Conservation (phyloP, 1,140 invertebrate species). For the Galleria mellonella region DNA sequence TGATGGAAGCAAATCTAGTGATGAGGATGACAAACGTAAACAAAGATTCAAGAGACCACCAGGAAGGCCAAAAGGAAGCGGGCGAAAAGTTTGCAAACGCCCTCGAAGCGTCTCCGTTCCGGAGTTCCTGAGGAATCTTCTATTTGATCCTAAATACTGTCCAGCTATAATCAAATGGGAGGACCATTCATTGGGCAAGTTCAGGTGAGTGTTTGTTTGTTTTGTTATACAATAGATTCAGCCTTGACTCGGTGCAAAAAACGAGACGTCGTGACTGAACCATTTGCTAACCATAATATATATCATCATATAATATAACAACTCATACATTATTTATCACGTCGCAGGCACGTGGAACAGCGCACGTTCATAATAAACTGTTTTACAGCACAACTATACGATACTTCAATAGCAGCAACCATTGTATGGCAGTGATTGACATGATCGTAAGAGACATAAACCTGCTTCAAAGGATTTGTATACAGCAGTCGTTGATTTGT, state of each 20-base stretch:
- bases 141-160: conserved; percentile 84
- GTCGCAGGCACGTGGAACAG: conserved; percentile 34
- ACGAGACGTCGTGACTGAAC: conserved; percentile 25
- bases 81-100: conserved; percentile 76
- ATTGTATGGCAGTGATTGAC: not conserved
- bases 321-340: conserved; percentile 43
- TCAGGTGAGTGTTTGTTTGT: conserved; percentile 69
- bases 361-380: conserved; percentile 26
- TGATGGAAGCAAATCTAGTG: conserved; percentile 50
- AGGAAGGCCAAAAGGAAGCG: conserved; percentile 64
- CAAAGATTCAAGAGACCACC: conserved; percentile 60
- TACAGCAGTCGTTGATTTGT: too few relatives aligned
- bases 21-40: conserved; percentile 54
- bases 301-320: conserved; percentile 12
- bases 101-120: conserved; percentile 79
- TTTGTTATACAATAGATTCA: not conserved
- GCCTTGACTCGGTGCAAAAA: conserved; percentile 13
- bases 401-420: conserved; percentile 15
- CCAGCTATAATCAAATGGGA: conserved; percentile 92
- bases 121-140: conserved; percentile 88
- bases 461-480: too few relatives aligned
- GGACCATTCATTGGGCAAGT: conserved; percentile 87
- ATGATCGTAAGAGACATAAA: too few relatives aligned
- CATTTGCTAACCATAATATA: conserved; percentile 25
- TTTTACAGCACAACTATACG: conserved; percentile 25